Base-by-base conservation (phyloP, 2,797 vertebrate species). In the Urosaurus nigricauda region DNA sequence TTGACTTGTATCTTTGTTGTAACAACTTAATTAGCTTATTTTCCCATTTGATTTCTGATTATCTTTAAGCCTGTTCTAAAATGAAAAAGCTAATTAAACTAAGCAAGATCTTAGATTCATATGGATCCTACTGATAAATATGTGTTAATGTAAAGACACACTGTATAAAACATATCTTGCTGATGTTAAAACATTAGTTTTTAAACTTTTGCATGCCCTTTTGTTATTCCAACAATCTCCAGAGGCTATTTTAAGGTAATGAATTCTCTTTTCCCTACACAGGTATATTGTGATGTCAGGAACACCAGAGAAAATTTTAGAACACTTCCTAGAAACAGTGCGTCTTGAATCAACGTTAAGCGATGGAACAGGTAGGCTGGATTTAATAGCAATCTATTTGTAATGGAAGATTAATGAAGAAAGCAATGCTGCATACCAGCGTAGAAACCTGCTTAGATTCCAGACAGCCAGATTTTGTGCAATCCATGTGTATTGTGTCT, bases 221-320 rank as follows among this genome's bases (percentile, higher is more conserved):
- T 60, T 32, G 26, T 51, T 24, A 40, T 35, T 60, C 1, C n/a
- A 51, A 5, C 21, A 75, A 35, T 5, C 2, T 51, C 80, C 53
- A n/a, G 51, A 43, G 5, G 2, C 78, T 92, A 94, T 74, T 60
- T 65, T 51, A 73, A n/a, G 14, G 47, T 95, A 91, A 94, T 90
- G 65, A 5, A 40, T 87, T n/a, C 88, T 35, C 26, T 93, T 94
- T 95, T 95, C 32, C 91, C 95, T 88, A 82, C 74, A 29, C 92
- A 99, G 99, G 96, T 99, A 99, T 97, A 99, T 98, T 95, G 98
- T 99, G 95, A 99, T 99, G 98, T 98, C 98, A 90, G 99, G 99
- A 96, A 99, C 98, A 16, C 98, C 99, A 70, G 98, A 99, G 97
- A 99, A 99, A 97, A 99, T 99, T 96, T 97, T 99, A 97, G 99